Base-by-base conservation (phyloP, 2,888 invertebrate species). In the Morpho helenor region DNA sequence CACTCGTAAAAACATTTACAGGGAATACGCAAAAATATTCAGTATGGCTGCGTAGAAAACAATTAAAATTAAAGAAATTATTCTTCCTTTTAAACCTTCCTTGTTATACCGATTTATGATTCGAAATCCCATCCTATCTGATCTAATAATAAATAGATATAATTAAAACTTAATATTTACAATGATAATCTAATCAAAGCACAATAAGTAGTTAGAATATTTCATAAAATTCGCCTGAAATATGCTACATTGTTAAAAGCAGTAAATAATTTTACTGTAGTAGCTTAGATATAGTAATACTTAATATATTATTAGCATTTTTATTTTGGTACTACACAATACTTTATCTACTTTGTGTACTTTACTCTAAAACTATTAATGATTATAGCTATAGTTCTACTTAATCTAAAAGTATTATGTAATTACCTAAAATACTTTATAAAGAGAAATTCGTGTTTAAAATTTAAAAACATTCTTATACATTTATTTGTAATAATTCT, bases 71-170 rank as follows among this genome's bases (percentile, higher is more conserved):
- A 31, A 31, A 31, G 5, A 5, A 5, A 31, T 31, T 31, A 31
- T 31, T 5, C 31, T 31, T 31, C 31, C 31, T 31, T 31, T 31
- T 31, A 31, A 31, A 31, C 31, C 2, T 0, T 31, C 31, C 31
- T 31, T 31, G 31, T 31, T 5, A 31, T 31, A 31, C 31, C 55
- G 22, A 43, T 16, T 54, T 42, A 51, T 41, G 48, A n/a, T 48
- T 45, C 42, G n/a, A 49, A 8, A 54, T 54, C 22, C 58, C 58
- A 55, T 51, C 42, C 52, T 54, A 45, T 45, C 44, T 39, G 44
- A 52, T 52, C 52, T 23, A 45, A 52, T 47, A 62, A 67, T 62
- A 61, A 68, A 65, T 66, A 60, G 59, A 52, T 65, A 60, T 49
- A 23, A 16, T 59, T 59, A 63, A 46, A 31, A 31, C 31, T 31